These are phyloP conservation scores for Tenualosa ilisha DNA, from an alignment of 2,797 vertebrate species.

Conservation along the genomic window DNA sequence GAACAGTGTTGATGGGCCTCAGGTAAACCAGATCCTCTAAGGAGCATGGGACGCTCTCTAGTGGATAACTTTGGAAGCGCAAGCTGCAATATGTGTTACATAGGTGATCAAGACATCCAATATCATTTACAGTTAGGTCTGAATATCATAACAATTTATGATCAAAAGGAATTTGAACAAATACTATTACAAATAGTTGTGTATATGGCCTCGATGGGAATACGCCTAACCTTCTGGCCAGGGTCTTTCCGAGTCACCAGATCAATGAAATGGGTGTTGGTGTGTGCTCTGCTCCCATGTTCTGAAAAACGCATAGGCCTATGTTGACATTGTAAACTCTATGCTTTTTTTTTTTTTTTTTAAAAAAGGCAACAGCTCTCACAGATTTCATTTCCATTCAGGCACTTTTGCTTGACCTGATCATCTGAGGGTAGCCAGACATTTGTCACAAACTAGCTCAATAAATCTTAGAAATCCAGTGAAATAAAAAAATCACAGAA, in stretches of 20 bases:
- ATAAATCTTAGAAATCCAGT: too few species aligned
- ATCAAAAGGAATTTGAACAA: not conserved
- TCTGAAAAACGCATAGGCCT: not conserved
- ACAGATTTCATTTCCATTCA: not conserved
- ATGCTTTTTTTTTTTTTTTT: too few species aligned
- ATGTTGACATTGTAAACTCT: not conserved
- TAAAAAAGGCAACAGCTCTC: not conserved
- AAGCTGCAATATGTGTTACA: not conserved
- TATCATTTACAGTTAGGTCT: too few species aligned
- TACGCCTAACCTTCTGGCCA: not conserved
- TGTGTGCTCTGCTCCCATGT: not conserved
- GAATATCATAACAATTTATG: too few species aligned
- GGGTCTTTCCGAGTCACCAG: not conserved
- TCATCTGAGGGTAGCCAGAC: not conserved
- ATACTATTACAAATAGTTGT: not conserved
- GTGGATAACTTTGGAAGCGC: slow-evolving; percentile 20
- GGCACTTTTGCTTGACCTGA: not conserved
- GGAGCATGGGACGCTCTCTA: slow-evolving; percentile 15
- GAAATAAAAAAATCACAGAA: too few species aligned
- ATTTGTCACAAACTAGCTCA: not conserved
- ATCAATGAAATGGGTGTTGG: not conserved
- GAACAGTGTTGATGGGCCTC: too few species aligned
- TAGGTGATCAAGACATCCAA: not conserved
- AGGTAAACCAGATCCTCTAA: not conserved
- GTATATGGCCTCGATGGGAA: not conserved